These are phyloP conservation scores for Falco concolor DNA, from an alignment of 2,797 vertebrate species.

Conservation along the genomic window DNA sequence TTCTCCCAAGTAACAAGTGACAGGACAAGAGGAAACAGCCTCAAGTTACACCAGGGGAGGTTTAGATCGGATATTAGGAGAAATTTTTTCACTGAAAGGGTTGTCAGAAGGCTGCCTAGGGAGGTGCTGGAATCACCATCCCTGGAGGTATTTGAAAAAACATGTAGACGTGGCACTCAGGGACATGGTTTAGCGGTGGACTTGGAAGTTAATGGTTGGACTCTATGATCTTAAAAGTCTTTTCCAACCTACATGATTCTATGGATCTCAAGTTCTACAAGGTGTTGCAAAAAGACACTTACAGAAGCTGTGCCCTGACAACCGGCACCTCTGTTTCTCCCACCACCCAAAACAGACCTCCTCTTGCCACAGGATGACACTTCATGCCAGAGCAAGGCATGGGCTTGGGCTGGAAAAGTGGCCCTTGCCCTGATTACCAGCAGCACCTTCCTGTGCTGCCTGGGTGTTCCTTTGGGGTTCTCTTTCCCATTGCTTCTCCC, in stretches of 20 bases:
- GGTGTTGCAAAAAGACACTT: not conserved
- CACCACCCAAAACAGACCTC: not conserved
- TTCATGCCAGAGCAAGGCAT: fast-evolving
- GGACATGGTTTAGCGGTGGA: not conserved
- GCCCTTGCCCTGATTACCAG: not conserved
- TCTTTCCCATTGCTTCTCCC: not conserved
- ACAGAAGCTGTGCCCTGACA: not conserved
- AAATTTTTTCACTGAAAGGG: not conserved
- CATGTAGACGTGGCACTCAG: not conserved
- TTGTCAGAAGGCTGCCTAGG: not conserved
- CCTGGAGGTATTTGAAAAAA: not conserved
- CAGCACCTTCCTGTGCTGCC: not conserved
- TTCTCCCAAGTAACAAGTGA: not conserved
- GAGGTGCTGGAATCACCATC: not conserved
- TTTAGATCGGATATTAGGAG: not conserved
- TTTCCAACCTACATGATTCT: not conserved
- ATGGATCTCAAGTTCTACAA: not conserved
- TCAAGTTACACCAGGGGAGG: not conserved
- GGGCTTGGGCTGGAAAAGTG: not conserved
- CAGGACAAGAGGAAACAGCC: not conserved
- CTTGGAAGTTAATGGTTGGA: not conserved
- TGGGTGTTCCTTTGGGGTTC: not conserved
- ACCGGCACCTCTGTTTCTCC: not conserved
- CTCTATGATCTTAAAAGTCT: not conserved
- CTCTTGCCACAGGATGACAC: not conserved